A percentile compares a stretch with the other conserved stretches of the same genome.
Evolutionary conservation across 2,888 invertebrate species (phyloP).

Genomic region (Papilio elwesi): DNA sequence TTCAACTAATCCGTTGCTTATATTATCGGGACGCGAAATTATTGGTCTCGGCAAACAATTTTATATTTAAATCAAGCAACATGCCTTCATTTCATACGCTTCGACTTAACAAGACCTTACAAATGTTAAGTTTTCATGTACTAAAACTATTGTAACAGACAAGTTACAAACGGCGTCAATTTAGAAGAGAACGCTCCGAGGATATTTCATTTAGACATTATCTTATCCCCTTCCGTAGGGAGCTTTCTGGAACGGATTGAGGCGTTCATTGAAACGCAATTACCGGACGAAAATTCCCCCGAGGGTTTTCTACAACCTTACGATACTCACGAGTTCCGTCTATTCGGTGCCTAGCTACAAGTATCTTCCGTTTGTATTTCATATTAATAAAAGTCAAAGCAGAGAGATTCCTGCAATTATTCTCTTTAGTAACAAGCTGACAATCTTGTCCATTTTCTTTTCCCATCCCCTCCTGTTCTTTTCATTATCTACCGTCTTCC

Average conservation of each 20-base stretch:
- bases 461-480: too few relatives aligned
- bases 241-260: constrained; percentile 18
- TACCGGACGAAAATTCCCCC: constrained; percentile 24
- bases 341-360: neutral
- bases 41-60: too few relatives aligned
- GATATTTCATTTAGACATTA: constrained; percentile 29
- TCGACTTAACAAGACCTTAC: neutral
- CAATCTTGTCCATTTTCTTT: too few relatives aligned
- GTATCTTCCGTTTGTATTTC: neutral
- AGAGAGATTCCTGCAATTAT: too few relatives aligned
- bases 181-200: neutral
- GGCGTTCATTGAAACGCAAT: constrained; percentile 27
- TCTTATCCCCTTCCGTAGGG: constrained; percentile 15
- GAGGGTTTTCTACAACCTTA: constrained; percentile 17
- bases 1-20: too few relatives aligned
- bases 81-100: too few relatives aligned
- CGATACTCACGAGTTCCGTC: neutral
- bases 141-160: neutral
- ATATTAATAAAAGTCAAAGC: neutral
- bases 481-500: too few relatives aligned
- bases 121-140: neutral
- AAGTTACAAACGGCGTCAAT: constrained; percentile 1
- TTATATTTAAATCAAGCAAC: too few relatives aligned
- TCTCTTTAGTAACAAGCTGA: too few relatives aligned
- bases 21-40: too few relatives aligned